These are phyloP conservation scores for Drosophila asahinai DNA, from an alignment of 1,140 invertebrate species.

Conservation along the genomic window DNA sequence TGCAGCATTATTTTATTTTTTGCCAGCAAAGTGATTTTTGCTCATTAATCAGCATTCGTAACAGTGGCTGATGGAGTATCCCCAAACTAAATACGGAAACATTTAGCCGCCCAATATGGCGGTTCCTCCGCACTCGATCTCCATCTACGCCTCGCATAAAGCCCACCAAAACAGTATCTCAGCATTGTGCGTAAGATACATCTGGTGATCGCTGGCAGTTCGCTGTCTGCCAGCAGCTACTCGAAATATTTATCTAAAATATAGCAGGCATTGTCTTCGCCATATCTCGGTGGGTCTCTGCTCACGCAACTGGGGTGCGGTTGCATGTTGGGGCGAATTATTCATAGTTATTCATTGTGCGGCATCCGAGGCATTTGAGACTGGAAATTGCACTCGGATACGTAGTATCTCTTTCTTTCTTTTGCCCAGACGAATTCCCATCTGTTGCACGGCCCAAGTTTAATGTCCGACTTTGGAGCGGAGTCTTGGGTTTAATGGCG, in stretches of 20 bases:
- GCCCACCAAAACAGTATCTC: constrained; percentile 17
- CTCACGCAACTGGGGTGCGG: constrained; percentile 69
- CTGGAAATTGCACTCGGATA: constrained; percentile 63
- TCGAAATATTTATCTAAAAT: constrained; percentile 46
- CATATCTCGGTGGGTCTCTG: constrained; percentile 36
- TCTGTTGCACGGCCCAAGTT: constrained; percentile 67
- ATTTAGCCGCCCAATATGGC: constrained; percentile 5
- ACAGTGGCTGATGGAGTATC: neutral
- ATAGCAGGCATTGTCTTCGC: constrained; percentile 57
- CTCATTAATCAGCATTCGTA: neutral
- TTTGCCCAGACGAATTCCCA: constrained; percentile 68
- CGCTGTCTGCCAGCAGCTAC: constrained; percentile 22
- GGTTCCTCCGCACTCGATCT: constrained; percentile 9
- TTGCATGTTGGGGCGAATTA: constrained; percentile 71
- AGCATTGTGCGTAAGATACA: constrained; percentile 27
- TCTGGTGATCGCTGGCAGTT: neutral
- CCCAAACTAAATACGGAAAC: constrained; percentile 4
- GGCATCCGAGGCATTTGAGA: constrained; percentile 68
- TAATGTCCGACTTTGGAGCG: constrained; percentile 67
- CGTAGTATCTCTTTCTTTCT: constrained; percentile 38
- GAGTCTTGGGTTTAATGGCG: constrained; percentile 37
- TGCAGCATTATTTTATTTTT: too few relatives aligned
- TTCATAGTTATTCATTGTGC: constrained; percentile 72
- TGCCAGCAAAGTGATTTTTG: neutral
- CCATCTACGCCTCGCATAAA: constrained; percentile 22